Conservation (phyloP, 2,888 invertebrate species). For the Chrysodeixis includens region DNA sequence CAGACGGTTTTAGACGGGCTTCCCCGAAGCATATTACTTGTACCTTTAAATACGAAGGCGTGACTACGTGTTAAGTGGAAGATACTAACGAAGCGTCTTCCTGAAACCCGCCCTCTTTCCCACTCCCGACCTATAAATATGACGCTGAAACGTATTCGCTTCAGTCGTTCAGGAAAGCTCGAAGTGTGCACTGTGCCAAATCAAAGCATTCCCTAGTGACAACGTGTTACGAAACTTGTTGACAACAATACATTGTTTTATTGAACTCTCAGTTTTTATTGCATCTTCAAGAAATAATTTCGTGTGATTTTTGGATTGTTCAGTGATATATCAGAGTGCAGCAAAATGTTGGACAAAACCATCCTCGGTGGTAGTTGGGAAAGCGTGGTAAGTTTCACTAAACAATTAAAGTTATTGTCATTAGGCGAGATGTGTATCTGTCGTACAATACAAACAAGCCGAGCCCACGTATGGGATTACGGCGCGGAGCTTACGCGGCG, state of each 20-base stretch:
- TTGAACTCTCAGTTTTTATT: constrained; percentile 59
- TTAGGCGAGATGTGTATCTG: constrained; percentile 28
- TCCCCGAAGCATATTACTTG: constrained; percentile 83
- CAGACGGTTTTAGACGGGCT: constrained; percentile 78
- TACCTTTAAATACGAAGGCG: constrained; percentile 76
- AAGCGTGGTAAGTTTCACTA: constrained; percentile 81
- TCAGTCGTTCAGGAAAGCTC: constrained; percentile 86
- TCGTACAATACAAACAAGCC: constrained; percentile 42
- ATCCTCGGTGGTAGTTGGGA: constrained; percentile 86
- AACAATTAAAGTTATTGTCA: constrained; percentile 21
- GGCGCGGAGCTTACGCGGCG: constrained; percentile 60
- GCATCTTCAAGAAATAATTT: constrained; percentile 51
- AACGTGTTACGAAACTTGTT: constrained; percentile 79
- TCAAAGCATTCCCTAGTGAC: constrained; percentile 71
- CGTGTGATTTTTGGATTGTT: constrained; percentile 68
- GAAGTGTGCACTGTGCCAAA: constrained; percentile 81
- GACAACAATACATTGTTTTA: constrained; percentile 58
- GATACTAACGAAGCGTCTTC: constrained; percentile 74
- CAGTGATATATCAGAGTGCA: constrained; percentile 59
- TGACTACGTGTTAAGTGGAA: constrained; percentile 84
- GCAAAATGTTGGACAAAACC: constrained; percentile 84
- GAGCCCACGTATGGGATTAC: constrained; percentile 64
- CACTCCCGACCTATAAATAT: constrained; percentile 82
- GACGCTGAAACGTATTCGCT: constrained; percentile 76
- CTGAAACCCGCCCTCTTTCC: constrained; percentile 81